Evolutionary conservation across 1,140 invertebrate species (phyloP), one percentile per base, ranked within the genome.

Genomic region (Polypedilum pembai): DNA sequence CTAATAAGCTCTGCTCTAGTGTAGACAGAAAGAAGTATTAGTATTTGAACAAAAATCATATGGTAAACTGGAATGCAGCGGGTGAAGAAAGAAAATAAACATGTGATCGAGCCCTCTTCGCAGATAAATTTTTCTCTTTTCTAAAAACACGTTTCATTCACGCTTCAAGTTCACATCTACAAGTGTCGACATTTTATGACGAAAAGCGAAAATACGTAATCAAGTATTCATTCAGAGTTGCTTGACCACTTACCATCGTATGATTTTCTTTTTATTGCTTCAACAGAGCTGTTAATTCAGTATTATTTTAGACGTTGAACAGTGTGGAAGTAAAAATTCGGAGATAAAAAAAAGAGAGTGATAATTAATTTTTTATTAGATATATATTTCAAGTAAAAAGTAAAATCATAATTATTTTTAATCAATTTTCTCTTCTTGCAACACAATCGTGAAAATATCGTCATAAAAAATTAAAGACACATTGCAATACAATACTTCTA

Each of bases 291-390:
- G 10, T 3, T 20, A 20, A 69, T 4, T 21, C 12, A 69, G 65
- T 69, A 8, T n/a, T 69, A 18, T 69, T 69, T 69, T 21, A 10
- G 15, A 69, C 65, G 17, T 21, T 20, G 65, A 69, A 69, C 20
- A 2, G 18, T 69, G 8, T 18, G 12, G 65, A 69, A 8, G n/a
- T n/a, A 20, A 20, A 69, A 69, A 69, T 56, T 56, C 12, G n/a
- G 45, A 56, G 4, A 15, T 56, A n/a, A 12, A 56, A n/a, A 12
- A 56, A 56, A 12, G 7, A 56, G 45, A n/a, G 45, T 56, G 12
- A 15, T 69, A 20, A 7, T 69, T 20, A 69, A 69, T 18, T 69
- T 18, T 69, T 69, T 18, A 69, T 69, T 69, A 1, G 65, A 69
- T 5, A 56, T 4, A 56, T 56, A 56, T 12, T 69, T 69, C 17